Evolutionary conservation across 2,797 vertebrate species (phyloP).

Genomic region (Eulemur rubriventer): DNA sequence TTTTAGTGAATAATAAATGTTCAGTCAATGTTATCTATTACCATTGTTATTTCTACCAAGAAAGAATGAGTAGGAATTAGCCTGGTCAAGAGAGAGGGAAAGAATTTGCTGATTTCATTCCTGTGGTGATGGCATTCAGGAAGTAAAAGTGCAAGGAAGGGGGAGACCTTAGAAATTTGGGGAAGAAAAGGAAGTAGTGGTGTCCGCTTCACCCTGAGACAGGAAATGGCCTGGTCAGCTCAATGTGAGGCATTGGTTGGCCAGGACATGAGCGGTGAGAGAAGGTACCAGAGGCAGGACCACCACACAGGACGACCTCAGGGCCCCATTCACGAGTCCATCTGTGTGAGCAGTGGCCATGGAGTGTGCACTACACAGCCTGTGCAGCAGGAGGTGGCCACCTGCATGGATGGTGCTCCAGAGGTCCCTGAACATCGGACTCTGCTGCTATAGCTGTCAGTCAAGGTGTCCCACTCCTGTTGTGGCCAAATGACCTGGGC

Average conservation of each 20-base stretch:
- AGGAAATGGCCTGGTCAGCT: not conserved
- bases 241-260: not conserved
- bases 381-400: not conserved
- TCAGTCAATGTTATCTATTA: not conserved
- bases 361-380: not conserved
- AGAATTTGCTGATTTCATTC: slow-evolving; percentile 28
- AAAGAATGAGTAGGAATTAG: not conserved
- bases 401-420: not conserved
- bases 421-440: not conserved
- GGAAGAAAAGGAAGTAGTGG: not conserved
- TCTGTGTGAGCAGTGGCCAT: fast-evolving
- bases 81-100: not conserved
- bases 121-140: slow-evolving; percentile 9
- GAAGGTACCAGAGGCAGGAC: fast-evolving
- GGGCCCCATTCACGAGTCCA: not conserved
- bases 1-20: not conserved
- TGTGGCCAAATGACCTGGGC: not conserved
- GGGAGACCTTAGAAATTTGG: slow-evolving; percentile 7
- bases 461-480: not conserved
- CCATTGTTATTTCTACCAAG: not conserved
- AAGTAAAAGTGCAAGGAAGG: slow-evolving; percentile 54
- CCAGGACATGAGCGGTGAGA: not conserved
- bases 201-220: not conserved
- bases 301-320: not conserved
- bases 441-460: not conserved